Conservation (phyloP, 1,140 invertebrate species). For the Trypoxylus dichotomus region DNA sequence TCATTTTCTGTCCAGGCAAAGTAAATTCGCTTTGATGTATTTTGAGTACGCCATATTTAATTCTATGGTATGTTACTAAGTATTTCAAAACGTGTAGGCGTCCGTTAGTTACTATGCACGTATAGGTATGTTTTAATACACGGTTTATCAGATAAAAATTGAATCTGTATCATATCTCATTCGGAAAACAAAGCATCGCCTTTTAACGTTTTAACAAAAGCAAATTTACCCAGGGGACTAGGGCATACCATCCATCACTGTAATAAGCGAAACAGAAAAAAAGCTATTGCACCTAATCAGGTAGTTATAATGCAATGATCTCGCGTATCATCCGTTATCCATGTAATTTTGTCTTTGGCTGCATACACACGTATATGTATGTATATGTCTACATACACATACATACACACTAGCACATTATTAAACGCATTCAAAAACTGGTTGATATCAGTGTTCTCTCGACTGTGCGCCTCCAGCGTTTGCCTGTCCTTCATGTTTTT, state of each 20-base stretch:
- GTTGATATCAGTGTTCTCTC: slow-evolving; percentile 35
- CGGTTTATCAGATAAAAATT: background rate
- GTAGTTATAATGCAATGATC: background rate
- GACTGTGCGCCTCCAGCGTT: slow-evolving; percentile 31
- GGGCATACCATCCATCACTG: background rate
- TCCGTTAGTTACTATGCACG: too few species aligned
- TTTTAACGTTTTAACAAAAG: background rate
- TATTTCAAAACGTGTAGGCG: too few species aligned
- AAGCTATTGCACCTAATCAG: background rate
- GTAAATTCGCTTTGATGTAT: too few species aligned
- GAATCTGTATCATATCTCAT: background rate
- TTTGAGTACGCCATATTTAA: too few species aligned
- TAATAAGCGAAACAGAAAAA: background rate
- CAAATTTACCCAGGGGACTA: background rate
- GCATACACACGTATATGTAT: background rate
- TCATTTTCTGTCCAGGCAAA: too few species aligned
- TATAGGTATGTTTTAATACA: too few species aligned
- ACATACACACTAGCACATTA: slow-evolving; percentile 10
- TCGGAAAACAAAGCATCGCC: background rate
- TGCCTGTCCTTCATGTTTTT: slow-evolving; percentile 38
- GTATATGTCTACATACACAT: background rate
- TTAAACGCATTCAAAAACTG: slow-evolving; percentile 31
- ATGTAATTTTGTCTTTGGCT: background rate
- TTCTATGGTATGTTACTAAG: too few species aligned
- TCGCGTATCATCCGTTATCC: background rate